These are phyloP conservation scores for Platynereis dumerilii DNA, from an alignment of 2,888 invertebrate genomes.

Conservation along the genomic window DNA sequence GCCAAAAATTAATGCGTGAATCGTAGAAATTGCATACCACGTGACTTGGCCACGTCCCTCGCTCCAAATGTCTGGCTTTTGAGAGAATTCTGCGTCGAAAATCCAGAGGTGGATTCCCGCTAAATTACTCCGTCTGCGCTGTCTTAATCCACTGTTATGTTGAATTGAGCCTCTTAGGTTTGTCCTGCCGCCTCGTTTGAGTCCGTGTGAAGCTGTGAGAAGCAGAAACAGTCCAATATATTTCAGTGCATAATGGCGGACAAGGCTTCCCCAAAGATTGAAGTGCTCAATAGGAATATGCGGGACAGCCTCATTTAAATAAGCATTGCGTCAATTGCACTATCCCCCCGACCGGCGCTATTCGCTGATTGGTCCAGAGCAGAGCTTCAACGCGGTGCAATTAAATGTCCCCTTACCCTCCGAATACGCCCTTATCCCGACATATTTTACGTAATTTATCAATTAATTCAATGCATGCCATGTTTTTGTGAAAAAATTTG, in stretches of 20 bases:
- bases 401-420: too few species aligned
- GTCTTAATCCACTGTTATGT: background rate
- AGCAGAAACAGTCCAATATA: background rate
- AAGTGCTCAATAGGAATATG: constrained; percentile 26
- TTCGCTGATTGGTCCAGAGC: constrained; percentile 9
- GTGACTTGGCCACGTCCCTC: constrained; percentile 30
- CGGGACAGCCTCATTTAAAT: constrained; percentile 23
- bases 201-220: background rate
- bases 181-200: background rate
- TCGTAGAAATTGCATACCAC: constrained; percentile 18
- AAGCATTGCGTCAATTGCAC: constrained; percentile 24
- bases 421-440: too few species aligned
- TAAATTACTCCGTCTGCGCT: too few species aligned
- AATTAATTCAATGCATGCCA: too few species aligned
- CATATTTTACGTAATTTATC: too few species aligned
- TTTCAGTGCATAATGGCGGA: constrained; percentile 25
- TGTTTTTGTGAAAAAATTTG: too few species aligned
- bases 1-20: constrained; percentile 3
- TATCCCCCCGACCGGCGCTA: constrained; percentile 24
- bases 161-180: constrained; percentile 13
- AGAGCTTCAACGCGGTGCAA: too few species aligned
- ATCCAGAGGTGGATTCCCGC: too few species aligned
- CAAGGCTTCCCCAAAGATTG: constrained; percentile 9
- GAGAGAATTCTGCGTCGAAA: too few species aligned
- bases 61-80: background rate